Conservation (phyloP, 2,797 vertebrate species). For the Neopelma chrysocephalum region DNA sequence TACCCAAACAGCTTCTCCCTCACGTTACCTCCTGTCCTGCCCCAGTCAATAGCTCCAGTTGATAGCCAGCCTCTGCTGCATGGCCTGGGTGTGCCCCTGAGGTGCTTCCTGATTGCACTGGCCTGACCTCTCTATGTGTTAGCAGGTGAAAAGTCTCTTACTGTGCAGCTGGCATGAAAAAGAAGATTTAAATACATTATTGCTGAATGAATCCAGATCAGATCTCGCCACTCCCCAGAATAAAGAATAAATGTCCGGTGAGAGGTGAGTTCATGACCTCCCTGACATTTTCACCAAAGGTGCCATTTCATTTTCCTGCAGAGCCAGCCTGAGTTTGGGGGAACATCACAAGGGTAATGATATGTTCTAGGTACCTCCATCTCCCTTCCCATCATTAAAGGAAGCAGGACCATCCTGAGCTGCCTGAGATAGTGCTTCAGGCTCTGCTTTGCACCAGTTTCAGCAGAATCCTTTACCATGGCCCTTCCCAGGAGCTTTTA, state of each 20-base stretch:
- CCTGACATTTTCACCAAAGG: neutral
- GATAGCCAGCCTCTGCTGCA: neutral
- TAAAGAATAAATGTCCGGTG: neutral
- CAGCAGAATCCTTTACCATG: neutral
- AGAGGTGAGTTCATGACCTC: neutral
- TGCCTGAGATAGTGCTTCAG: neutral
- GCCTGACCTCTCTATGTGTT: neutral
- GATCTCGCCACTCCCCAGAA: neutral
- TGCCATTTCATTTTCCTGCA: neutral
- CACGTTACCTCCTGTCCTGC: neutral
- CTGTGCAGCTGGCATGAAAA: neutral
- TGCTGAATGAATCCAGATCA: neutral
- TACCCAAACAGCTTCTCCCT: constrained; percentile 9
- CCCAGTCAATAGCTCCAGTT: neutral
- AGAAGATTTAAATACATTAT: neutral
- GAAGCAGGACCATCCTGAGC: neutral
- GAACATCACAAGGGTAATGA: neutral
- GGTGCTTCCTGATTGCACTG: neutral
- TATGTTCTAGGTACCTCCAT: neutral
- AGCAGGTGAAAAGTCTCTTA: constrained; percentile 29
- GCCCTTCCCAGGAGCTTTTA: neutral
- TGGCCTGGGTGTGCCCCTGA: neutral
- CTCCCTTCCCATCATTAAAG: neutral
- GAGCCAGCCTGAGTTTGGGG: neutral
- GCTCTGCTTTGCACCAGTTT: neutral